Conservation (phyloP, 2,888 invertebrate species). For the Auanema freiburgensis region DNA sequence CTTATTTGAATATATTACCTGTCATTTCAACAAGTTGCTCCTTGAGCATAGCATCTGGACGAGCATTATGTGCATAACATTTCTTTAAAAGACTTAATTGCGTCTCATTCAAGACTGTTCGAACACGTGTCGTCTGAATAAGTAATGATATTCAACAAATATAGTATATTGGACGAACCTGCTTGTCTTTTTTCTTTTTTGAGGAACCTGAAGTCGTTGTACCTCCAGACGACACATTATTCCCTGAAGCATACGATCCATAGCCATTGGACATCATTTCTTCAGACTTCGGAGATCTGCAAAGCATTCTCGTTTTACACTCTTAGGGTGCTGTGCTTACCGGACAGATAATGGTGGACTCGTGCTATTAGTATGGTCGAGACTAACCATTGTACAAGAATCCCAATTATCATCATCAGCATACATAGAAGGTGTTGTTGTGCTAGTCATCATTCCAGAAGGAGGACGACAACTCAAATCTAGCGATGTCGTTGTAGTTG, state of each 20-base stretch:
- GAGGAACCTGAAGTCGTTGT: conserved; percentile 49
- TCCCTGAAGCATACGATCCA: conserved; percentile 16
- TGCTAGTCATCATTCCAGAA: too few relatives aligned
- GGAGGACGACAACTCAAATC: too few relatives aligned
- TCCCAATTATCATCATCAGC: conserved; percentile 52
- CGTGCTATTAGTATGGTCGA: conserved; percentile 37
- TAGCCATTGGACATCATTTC: conserved; percentile 25
- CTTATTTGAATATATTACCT: conserved; percentile 58
- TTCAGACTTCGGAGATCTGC: conserved; percentile 43
- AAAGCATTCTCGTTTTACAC: conserved; percentile 9
- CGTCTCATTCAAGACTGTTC: conserved; percentile 97
- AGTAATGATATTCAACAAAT: background rate
- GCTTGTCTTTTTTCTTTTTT: conserved; percentile 68
- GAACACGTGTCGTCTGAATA: conserved; percentile 87
- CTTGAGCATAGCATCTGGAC: conserved; percentile 98
- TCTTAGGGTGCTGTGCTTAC: background rate
- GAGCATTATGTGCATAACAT: conserved; percentile 94
- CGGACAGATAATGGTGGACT: conserved; percentile 42
- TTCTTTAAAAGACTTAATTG: conserved; percentile 95
- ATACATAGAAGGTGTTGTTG: conserved; percentile 8
- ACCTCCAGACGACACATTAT: conserved; percentile 20
- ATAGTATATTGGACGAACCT: conserved; percentile 65
- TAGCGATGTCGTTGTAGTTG: too few relatives aligned
- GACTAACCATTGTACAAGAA: conserved; percentile 44
- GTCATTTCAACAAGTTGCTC: conserved; percentile 99